These are phyloP conservation scores for Bovichtus diacanthus DNA, from an alignment of 2,797 vertebrate genomes.

Conservation along the genomic window DNA sequence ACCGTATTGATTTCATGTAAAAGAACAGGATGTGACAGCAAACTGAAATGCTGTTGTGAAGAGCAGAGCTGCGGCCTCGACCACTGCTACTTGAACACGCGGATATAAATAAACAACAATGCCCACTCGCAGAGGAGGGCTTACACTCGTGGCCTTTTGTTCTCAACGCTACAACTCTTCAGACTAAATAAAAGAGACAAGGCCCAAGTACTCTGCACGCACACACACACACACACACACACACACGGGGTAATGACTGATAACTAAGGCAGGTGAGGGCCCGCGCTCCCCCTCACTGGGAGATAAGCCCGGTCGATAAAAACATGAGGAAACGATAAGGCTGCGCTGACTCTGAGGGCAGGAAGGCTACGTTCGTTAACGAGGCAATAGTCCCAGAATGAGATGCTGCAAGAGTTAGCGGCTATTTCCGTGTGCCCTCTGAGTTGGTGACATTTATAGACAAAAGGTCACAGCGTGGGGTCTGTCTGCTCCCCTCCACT, in stretches of 20 bases:
- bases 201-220: constrained; percentile 40
- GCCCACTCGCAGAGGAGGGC: constrained; percentile 69
- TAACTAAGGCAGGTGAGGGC: constrained; percentile 54
- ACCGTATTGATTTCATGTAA: constrained; percentile 44
- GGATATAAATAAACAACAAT: constrained; percentile 77
- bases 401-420: constrained; percentile 43
- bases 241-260: constrained; percentile 14
- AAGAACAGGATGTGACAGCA: constrained; percentile 47
- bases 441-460: constrained; percentile 71
- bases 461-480: constrained; percentile 70
- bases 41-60: constrained; percentile 38
- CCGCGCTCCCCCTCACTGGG: constrained; percentile 25
- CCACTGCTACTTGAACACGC: constrained; percentile 39
- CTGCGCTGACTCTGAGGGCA: constrained; percentile 27
- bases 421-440: constrained; percentile 59
- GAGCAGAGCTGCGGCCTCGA: constrained; percentile 23
- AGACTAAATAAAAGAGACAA: constrained; percentile 64
- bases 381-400: constrained; percentile 60
- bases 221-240: constrained; percentile 8
- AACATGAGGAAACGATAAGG: constrained; percentile 53
- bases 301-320: constrained; percentile 71
- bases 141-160: constrained; percentile 72
- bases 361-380: constrained; percentile 42
- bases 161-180: constrained; percentile 58
- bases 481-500: constrained; percentile 43